phyloP scores from a whole-genome alignment of 2,888 invertebrate species.

The Neoitamus cyanurus region DNA sequence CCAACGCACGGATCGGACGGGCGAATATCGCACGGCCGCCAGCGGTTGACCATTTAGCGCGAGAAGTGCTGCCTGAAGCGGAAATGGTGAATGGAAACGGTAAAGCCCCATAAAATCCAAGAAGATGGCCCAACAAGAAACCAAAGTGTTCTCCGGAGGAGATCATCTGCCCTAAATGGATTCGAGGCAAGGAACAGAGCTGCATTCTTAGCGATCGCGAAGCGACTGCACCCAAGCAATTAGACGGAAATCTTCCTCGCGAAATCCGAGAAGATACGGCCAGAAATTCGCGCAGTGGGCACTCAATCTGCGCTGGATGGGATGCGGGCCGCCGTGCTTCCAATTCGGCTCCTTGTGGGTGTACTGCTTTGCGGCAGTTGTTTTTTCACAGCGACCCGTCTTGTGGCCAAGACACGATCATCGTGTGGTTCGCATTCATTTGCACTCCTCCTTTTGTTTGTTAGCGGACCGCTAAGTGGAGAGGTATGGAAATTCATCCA shows the following conservation, averaged over 20 bases:
- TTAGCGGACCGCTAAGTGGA: constrained; percentile 6
- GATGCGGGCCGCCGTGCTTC: not conserved
- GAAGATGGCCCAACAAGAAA: not conserved
- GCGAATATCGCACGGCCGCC: not conserved
- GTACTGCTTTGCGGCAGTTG: not conserved
- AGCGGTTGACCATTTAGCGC: not conserved
- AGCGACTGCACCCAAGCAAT: constrained; percentile 28
- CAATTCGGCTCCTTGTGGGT: not conserved
- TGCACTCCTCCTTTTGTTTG: not conserved
- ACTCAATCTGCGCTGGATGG: too few relatives aligned
- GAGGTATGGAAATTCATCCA: constrained; percentile 24
- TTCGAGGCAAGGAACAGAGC: not conserved
- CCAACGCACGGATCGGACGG: not conserved
- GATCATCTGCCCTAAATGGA: not conserved
- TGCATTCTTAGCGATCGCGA: not conserved
- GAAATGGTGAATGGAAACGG: constrained; percentile 19
- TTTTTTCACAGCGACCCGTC: not conserved
- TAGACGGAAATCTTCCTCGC: constrained; percentile 7
- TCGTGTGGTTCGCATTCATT: not conserved
- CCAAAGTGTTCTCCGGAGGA: not conserved
- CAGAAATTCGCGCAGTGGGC: not conserved
- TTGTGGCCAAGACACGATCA: not conserved
- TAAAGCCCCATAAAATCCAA: not conserved
- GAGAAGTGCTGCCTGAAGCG: not conserved
- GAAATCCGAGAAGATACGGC: constrained; percentile 20